A percentile compares a stretch with the other conserved stretches of the same genome.
Evolutionary conservation across 2,797 vertebrate genomes (phyloP).

Genomic region (Helicolenus hilgendorfi): DNA sequence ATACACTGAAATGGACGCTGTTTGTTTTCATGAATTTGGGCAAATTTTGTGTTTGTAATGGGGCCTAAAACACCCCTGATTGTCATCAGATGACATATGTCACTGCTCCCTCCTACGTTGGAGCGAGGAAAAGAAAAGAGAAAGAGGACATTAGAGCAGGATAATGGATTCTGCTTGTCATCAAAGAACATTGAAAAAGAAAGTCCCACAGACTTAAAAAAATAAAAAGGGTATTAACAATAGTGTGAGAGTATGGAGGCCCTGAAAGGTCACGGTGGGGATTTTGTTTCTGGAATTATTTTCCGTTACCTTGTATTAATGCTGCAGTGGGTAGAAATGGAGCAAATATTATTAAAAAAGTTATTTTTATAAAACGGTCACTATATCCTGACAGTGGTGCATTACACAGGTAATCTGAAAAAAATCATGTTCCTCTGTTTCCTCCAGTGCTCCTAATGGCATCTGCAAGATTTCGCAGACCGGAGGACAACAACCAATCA

Average conservation of each 20-base stretch:
- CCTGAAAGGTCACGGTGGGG: not conserved
- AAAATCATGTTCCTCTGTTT: too few relatives aligned
- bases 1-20: conserved; percentile 51
- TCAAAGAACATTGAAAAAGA: not conserved
- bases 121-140: not conserved
- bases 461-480: too few relatives aligned
- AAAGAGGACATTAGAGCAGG: not conserved
- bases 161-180: not conserved
- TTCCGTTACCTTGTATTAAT: not conserved
- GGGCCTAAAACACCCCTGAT: conserved; percentile 31
- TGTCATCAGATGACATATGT: conserved; percentile 49
- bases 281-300: not conserved
- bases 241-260: not conserved
- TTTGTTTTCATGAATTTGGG: conserved; percentile 64
- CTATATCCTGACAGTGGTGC: too few relatives aligned
- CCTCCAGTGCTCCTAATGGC: too few relatives aligned
- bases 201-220: not conserved
- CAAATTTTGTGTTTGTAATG: conserved; percentile 52
- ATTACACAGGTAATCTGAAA: too few relatives aligned
- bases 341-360: too few relatives aligned
- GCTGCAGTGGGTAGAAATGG: too few relatives aligned
- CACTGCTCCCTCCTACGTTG: not conserved
- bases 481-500: too few relatives aligned
- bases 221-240: not conserved
- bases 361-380: too few relatives aligned